A percentile compares a stretch with the other conserved stretches of the same genome.
These are phyloP conservation scores for Homarus americanus DNA, from an alignment of 1,140 invertebrate species.

Conservation along the genomic window DNA sequence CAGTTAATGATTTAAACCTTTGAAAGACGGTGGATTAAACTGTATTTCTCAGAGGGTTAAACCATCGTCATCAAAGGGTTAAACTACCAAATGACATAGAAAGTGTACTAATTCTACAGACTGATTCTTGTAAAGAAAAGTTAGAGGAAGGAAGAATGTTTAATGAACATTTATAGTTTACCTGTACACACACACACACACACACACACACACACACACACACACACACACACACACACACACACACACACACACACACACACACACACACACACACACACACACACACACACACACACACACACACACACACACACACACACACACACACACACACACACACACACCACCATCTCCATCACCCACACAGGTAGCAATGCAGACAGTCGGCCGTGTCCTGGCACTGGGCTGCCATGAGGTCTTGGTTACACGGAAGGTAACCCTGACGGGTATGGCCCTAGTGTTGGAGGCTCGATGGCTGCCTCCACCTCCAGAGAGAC, in stretches of 20 bases:
- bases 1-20: too few species aligned
- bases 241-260: background rate
- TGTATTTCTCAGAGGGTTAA: too few species aligned
- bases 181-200: background rate
- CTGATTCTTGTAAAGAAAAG: too few species aligned
- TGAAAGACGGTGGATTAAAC: too few species aligned
- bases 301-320: background rate
- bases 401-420: slow-evolving; percentile 42
- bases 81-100: too few species aligned
- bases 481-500: background rate
- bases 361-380: slow-evolving; percentile 28
- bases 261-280: background rate
- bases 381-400: slow-evolving; percentile 31
- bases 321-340: background rate
- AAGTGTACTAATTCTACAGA: too few species aligned
- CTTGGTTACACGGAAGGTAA: background rate
- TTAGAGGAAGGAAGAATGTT: too few species aligned
- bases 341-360: background rate
- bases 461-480: background rate
- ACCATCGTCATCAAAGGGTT: too few species aligned
- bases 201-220: background rate
- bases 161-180: background rate
- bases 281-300: background rate
- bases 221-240: background rate
- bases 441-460: background rate